Conservation (phyloP, 1,140 invertebrate species). For the Charaxes varanes region DNA sequence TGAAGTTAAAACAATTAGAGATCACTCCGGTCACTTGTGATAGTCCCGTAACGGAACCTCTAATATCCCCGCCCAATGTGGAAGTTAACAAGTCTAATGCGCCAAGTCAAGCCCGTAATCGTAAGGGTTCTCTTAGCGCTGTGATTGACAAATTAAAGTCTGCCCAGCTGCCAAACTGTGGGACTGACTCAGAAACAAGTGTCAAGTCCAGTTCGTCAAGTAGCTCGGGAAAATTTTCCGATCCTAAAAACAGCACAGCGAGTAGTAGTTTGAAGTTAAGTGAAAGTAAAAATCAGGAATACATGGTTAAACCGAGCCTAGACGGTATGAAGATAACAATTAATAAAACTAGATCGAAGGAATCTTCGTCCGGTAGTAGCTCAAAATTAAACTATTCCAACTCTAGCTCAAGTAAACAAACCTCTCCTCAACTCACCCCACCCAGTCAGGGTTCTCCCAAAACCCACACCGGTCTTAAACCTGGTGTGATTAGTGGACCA, state of each 20-base stretch:
- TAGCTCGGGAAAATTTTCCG: conserved; percentile 64
- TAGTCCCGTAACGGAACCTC: conserved; percentile 57
- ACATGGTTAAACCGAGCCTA: conserved; percentile 89
- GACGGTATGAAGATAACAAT: conserved; percentile 93
- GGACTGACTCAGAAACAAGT: conserved; percentile 58
- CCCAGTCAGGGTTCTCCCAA: conserved; percentile 81
- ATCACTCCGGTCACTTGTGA: conserved; percentile 69
- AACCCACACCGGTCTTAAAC: conserved; percentile 88
- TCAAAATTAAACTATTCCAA: conserved; percentile 61
- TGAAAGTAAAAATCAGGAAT: conserved; percentile 85
- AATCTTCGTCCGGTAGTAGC: conserved; percentile 65
- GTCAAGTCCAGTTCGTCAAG: conserved; percentile 50
- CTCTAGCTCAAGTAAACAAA: conserved; percentile 61
- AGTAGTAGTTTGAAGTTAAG: conserved; percentile 70
- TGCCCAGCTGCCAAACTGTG: conserved; percentile 81
- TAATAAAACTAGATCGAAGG: conserved; percentile 87
- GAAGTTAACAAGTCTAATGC: conserved; percentile 74
- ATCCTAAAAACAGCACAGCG: conserved; percentile 68
- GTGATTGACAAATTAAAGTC: conserved; percentile 91
- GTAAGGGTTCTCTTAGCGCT: conserved; percentile 87
- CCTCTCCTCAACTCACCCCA: conserved; percentile 64
- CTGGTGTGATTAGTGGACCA: conserved; percentile 86
- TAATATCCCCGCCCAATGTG: conserved; percentile 75
- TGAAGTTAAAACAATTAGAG: conserved; percentile 82
- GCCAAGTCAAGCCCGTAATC: conserved; percentile 77